phyloP scores from a whole-genome alignment of 2,888 invertebrate species.

The Volucella inanis region DNA sequence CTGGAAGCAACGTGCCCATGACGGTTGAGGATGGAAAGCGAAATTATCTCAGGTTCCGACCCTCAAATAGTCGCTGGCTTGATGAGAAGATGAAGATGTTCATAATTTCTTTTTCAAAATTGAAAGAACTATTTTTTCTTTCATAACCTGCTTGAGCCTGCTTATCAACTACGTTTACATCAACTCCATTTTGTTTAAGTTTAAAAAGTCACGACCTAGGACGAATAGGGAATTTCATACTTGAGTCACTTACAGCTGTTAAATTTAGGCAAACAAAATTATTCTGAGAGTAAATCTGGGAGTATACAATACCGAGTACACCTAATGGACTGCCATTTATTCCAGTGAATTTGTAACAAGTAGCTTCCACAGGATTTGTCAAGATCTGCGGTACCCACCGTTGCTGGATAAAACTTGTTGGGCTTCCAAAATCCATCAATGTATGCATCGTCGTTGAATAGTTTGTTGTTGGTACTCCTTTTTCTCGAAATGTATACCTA shows the following conservation, averaged over 20 bases:
- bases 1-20: no score
- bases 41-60: no score
- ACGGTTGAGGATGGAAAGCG: no score
- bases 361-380: background rate
- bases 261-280: background rate
- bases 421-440: conserved; percentile 40
- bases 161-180: conserved; percentile 1
- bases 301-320: conserved; percentile 23
- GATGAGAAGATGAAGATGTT: no score
- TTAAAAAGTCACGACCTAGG: conserved; percentile 26
- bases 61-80: no score
- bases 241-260: conserved; percentile 11
- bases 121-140: no score
- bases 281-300: conserved; percentile 12
- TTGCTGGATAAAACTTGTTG: conserved; percentile 34
- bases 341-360: conserved; percentile 7
- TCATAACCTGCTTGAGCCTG: background rate
- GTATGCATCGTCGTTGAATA: conserved; percentile 23
- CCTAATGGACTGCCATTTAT: conserved; percentile 24
- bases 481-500: conserved; percentile 12
- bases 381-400: conserved; percentile 3
- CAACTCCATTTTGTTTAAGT: conserved; percentile 20
- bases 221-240: conserved; percentile 27
- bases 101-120: no score
- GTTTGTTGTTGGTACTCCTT: background rate